Evolutionary conservation across 2,888 invertebrate species (phyloP).

Genomic region (Noctua janthina): DNA sequence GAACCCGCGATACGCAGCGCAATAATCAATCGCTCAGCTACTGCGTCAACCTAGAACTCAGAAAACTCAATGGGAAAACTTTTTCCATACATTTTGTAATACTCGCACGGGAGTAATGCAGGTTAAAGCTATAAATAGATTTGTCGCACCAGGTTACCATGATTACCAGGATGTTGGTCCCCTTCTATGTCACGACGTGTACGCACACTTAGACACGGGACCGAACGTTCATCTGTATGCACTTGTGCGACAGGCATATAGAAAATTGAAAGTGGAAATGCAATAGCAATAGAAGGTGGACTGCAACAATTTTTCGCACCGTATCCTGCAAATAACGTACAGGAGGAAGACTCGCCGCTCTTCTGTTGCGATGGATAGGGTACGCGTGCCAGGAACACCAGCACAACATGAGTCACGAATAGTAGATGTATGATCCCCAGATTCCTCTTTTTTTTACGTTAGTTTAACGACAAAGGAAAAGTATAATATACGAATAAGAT

Average conservation of each 20-base stretch:
- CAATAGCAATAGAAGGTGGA: neutral
- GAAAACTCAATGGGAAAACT: neutral
- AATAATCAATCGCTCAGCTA: too few relatives aligned
- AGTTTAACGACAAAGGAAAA: neutral
- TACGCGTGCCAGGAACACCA: slow-evolving; percentile 21
- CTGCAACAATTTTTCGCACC: neutral
- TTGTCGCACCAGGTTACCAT: slow-evolving; percentile 2
- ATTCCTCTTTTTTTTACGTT: neutral
- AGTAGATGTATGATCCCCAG: neutral
- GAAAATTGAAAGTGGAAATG: neutral
- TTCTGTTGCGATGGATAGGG: neutral
- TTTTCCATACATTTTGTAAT: too few relatives aligned
- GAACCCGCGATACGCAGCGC: too few relatives aligned
- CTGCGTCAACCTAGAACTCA: too few relatives aligned
- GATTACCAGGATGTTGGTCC: neutral
- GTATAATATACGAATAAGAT: too few relatives aligned
- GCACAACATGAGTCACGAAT: slow-evolving; percentile 7
- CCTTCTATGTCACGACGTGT: neutral
- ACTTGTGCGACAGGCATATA: neutral
- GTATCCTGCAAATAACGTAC: neutral
- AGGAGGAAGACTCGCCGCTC: neutral
- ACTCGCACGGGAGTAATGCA: too few relatives aligned
- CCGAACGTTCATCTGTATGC: neutral
- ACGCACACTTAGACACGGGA: neutral
- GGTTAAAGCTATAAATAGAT: neutral